These are phyloP conservation scores for Cavia aperea DNA, from an alignment of 2,113 vertebrate species.

Conservation along the genomic window DNA sequence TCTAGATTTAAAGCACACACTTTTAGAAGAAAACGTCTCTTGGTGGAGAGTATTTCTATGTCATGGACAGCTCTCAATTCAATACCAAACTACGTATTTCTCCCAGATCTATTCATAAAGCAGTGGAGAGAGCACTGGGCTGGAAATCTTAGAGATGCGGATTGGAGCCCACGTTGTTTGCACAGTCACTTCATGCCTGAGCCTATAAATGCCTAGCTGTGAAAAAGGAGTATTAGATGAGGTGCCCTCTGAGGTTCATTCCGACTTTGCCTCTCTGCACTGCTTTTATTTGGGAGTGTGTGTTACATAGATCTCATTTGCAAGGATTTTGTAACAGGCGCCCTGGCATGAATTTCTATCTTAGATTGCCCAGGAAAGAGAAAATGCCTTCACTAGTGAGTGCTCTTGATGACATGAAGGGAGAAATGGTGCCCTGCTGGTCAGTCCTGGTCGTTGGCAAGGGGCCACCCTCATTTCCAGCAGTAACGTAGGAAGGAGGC, in stretches of 20 bases:
- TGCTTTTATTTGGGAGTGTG: background rate
- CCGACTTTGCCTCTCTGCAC: background rate
- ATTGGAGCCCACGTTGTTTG: background rate
- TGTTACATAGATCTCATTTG: background rate
- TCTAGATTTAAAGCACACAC: background rate
- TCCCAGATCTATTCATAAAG: background rate
- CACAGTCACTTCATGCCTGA: background rate
- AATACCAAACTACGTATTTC: background rate
- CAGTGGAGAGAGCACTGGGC: background rate
- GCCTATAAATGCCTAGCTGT: background rate
- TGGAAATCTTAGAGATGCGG: background rate
- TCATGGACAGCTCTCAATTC: background rate
- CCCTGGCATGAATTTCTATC: background rate
- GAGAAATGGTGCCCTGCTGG: background rate
- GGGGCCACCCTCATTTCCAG: background rate
- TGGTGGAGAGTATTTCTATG: background rate
- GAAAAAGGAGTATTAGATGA: background rate
- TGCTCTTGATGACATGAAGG: background rate
- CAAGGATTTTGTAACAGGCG: background rate
- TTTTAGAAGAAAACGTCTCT: background rate
- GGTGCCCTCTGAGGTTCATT: background rate
- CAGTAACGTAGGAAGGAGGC: fast-evolving
- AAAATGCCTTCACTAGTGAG: background rate
- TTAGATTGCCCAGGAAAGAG: background rate
- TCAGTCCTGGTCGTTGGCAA: fast-evolving